Conservation (phyloP, 2,888 invertebrate species). For the Noctua janthe region DNA sequence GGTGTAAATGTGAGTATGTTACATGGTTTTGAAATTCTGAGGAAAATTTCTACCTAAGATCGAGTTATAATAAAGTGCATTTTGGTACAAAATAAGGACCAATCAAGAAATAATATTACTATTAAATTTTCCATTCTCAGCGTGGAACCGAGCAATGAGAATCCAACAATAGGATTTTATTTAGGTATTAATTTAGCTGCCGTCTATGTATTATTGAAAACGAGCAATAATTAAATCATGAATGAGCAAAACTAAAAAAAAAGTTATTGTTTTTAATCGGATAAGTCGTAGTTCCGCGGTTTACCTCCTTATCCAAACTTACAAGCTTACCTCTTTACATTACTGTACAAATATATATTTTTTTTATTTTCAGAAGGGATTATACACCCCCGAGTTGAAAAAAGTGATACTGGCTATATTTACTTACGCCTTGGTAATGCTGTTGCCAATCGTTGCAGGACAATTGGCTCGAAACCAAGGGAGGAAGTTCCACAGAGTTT, state of each 20-base stretch:
- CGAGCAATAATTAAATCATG: neutral
- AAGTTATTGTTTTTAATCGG: no score
- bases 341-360: neutral
- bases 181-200: neutral
- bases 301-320: neutral
- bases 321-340: neutral
- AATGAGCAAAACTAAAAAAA: no score
- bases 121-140: neutral
- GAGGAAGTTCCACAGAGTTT: neutral
- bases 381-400: neutral
- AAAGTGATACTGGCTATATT: conserved; percentile 8
- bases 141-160: no score
- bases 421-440: neutral
- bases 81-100: neutral
- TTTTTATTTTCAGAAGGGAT: neutral
- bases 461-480: conserved; percentile 34
- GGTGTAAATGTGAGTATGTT: conserved; percentile 27
- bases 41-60: neutral
- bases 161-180: neutral
- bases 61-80: neutral
- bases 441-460: conserved; percentile 34
- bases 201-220: neutral
- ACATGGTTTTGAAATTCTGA: no score
- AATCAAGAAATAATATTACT: neutral
- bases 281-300: neutral